A percentile compares a stretch with the other conserved stretches of the same genome.
Conservation (phyloP, 2,888 invertebrate genomes). For the Thymelicus sylvestris region DNA sequence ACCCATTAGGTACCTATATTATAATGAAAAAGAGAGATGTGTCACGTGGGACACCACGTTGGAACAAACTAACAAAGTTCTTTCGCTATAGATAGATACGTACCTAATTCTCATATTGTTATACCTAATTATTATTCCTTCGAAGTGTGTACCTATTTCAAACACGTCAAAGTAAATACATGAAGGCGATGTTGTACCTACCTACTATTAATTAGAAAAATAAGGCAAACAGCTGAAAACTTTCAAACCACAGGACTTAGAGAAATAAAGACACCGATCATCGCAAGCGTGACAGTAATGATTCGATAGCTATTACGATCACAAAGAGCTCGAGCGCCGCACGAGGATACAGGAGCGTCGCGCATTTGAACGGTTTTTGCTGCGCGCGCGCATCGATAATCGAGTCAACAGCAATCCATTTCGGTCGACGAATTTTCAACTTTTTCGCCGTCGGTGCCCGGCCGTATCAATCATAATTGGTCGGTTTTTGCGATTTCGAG, state of each 20-base stretch:
- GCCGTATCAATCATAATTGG: slow-evolving; percentile 79
- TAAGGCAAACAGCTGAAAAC: not conserved
- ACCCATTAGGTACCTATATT: too few species aligned
- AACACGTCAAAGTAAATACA: too few species aligned
- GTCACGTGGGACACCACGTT: too few species aligned
- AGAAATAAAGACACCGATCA: slow-evolving; percentile 23
- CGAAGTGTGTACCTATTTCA: too few species aligned
- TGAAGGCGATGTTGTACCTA: too few species aligned
- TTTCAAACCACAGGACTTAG: not conserved
- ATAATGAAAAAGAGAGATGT: too few species aligned
- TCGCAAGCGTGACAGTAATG: slow-evolving; percentile 23
- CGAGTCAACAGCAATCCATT: slow-evolving; percentile 52
- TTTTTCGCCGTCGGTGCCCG: slow-evolving; percentile 62
- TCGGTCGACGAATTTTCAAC: slow-evolving; percentile 57
- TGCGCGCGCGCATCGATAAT: slow-evolving; percentile 38
- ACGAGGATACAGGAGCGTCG: slow-evolving; percentile 35
- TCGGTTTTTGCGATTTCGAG: slow-evolving; percentile 69
- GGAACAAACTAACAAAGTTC: too few species aligned
- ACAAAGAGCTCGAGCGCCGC: slow-evolving; percentile 32
- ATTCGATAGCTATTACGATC: slow-evolving; percentile 31
- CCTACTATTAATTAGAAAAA: too few species aligned
- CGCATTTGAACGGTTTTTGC: slow-evolving; percentile 42
- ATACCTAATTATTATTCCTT: too few species aligned
- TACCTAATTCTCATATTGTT: too few species aligned
- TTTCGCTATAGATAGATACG: too few species aligned